These are phyloP conservation scores for Noctuana brunneofusca DNA, from an alignment of 2,888 invertebrate genomes.

Conservation along the genomic window DNA sequence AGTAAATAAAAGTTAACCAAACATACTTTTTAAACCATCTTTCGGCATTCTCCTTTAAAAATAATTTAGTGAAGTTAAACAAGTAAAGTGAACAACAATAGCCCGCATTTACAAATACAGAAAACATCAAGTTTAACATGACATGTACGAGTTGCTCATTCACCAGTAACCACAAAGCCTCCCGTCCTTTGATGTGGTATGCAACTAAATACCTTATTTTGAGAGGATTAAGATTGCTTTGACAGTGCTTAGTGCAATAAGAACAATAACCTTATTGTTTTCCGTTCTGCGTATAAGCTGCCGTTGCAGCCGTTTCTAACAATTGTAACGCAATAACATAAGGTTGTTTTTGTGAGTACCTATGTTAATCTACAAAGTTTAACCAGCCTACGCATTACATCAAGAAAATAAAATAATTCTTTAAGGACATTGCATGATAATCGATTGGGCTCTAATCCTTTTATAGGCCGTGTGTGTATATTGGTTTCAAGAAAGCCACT, in stretches of 20 bases:
- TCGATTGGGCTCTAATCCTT: no score
- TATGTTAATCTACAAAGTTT: no score
- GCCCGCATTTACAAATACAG: not conserved
- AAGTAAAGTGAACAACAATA: not conserved
- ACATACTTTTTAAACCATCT: no score
- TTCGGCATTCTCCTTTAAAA: no score
- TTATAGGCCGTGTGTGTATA: no score
- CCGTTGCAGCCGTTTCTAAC: not conserved
- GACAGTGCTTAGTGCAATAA: not conserved
- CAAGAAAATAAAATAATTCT: no score
- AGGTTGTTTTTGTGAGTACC: no score
- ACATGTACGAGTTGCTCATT: slow-evolving; percentile 6
- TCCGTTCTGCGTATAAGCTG: slow-evolving; percentile 3
- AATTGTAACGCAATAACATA: slow-evolving; percentile 1
- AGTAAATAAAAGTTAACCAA: no score
- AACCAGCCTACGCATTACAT: no score
- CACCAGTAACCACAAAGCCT: not conserved
- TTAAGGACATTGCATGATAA: no score
- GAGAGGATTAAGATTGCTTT: not conserved
- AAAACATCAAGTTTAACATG: slow-evolving; percentile 1
- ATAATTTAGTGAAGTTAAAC: not conserved
- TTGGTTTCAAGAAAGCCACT: no score
- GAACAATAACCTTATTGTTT: slow-evolving; percentile 17
- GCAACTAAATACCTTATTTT: not conserved
- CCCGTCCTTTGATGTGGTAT: not conserved